Conservation (phyloP, 2,888 invertebrate genomes). For the Tiliacea citrago region DNA sequence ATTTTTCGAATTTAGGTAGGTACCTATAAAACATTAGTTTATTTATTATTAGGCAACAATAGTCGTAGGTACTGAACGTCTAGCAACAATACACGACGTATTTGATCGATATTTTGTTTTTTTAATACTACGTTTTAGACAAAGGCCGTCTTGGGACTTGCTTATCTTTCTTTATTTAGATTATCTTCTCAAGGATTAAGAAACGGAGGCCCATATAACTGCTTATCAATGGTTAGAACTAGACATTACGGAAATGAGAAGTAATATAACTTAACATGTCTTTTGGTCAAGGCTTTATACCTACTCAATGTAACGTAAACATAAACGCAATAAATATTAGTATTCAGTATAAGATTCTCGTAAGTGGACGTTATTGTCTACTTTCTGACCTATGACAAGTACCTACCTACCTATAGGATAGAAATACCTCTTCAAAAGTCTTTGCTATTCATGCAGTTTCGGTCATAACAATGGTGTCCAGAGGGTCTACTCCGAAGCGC, state of each 20-base stretch:
- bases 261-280: no score
- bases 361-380: not conserved
- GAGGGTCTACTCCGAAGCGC: no score
- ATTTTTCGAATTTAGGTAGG: not conserved
- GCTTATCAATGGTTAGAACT: not conserved
- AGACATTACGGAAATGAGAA: not conserved
- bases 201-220: not conserved
- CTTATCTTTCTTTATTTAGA: not conserved
- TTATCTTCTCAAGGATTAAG: constrained; percentile 15
- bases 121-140: not conserved
- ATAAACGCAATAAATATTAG: no score
- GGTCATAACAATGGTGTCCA: not conserved
- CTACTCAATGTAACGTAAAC: no score
- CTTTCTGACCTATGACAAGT: not conserved
- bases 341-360: not conserved
- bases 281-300: not conserved
- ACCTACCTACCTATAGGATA: not conserved
- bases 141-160: constrained; percentile 12
- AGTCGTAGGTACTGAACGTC: no score
- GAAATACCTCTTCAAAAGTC: not conserved
- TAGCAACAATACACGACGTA: not conserved
- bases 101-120: not conserved
- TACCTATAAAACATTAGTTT: not conserved
- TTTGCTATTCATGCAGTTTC: not conserved
- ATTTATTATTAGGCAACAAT: not conserved